Evolutionary conservation across 2,113 vertebrate species (phyloP).

Genomic region (Seriola aureovittata): DNA sequence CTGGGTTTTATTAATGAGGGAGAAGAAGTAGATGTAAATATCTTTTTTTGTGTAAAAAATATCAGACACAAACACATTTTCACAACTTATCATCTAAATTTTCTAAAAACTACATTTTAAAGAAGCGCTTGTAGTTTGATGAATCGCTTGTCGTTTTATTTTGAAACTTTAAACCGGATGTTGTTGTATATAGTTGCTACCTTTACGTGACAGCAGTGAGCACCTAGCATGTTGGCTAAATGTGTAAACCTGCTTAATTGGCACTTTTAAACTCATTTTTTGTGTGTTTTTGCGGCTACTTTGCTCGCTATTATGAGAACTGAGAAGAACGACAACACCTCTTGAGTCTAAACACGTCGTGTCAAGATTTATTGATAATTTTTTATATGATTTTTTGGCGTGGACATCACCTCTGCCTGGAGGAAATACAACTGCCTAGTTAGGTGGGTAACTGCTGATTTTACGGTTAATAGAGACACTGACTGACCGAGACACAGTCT

Average conservation of each 20-base stretch:
- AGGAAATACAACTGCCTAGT: slow-evolving; percentile 13
- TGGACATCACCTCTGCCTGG: slow-evolving; percentile 35
- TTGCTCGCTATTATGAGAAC: background rate
- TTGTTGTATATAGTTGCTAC: rapidly evolving
- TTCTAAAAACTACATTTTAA: too few species aligned
- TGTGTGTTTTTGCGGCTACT: background rate
- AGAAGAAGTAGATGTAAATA: too few species aligned
- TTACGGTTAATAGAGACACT: background rate
- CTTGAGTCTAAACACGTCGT: background rate
- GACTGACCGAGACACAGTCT: background rate
- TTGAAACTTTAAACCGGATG: slow-evolving; percentile 35
- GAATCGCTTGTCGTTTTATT: slow-evolving; percentile 13
- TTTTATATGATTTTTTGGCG: background rate
- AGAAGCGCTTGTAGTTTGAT: too few species aligned
- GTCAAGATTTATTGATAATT: slow-evolving; percentile 2
- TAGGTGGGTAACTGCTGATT: slow-evolving; percentile 56
- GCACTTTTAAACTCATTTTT: slow-evolving; percentile 11
- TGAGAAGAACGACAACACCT: rapidly evolving
- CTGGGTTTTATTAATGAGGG: too few species aligned
- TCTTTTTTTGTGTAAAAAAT: too few species aligned
- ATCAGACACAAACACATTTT: too few species aligned
- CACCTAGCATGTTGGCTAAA: slow-evolving; percentile 64
- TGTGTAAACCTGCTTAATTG: slow-evolving; percentile 25
- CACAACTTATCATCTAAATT: too few species aligned
- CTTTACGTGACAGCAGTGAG: background rate